Base-by-base conservation (phyloP, 2,888 invertebrate species). In the Copidosoma aretas region DNA sequence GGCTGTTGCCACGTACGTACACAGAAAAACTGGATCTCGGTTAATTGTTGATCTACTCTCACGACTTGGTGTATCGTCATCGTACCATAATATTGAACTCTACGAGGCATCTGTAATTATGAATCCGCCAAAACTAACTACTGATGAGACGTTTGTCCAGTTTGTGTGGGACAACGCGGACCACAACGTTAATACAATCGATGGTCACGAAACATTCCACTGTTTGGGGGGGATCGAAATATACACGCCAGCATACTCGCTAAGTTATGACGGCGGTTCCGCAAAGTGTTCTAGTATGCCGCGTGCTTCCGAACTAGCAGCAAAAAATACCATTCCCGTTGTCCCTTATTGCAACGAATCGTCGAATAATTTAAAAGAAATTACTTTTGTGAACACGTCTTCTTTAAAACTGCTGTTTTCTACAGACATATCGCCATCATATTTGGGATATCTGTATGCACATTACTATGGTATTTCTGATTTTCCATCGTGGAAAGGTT, bases 81-180 rank as follows among this genome's bases (percentile, higher is more conserved):
- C 60, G 10, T 71, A 71, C 46, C 32, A 67, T 24, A 60, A 43
- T 17, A 57, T 56, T 21, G 49, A 66, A 39, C 43, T 70, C 10
- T 72, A 67, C 43, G 71, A 73, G 65, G 54, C 64, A n/a, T 67
- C 70, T 22, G 25, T n/a, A 1, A 46, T 59, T 1, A 46, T 46
- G 46, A 17, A 59, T 46, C 59, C 58, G 3, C 25, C 25, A n/a
- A 32, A 25, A 56, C 10, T 56, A 4, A 52, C 8, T 1, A 19
- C 5, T 4, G 52, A 52, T 10, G 22, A 54, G 1, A 25, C 24
- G 12, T 60, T 39, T 61, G 54, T 64, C 3, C 68, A 71, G 57
- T 63, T 56, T 56, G 64, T 68, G 17, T 73, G 63, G 41, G 73
- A 73, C 51, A 72, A 72, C 32, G 67, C 72, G 12, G 72, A 71